A percentile compares a stretch with the other conserved stretches of the same genome.
phyloP scores from a whole-genome alignment of 1,140 invertebrate species.

The Zaprionus vittiger region DNA sequence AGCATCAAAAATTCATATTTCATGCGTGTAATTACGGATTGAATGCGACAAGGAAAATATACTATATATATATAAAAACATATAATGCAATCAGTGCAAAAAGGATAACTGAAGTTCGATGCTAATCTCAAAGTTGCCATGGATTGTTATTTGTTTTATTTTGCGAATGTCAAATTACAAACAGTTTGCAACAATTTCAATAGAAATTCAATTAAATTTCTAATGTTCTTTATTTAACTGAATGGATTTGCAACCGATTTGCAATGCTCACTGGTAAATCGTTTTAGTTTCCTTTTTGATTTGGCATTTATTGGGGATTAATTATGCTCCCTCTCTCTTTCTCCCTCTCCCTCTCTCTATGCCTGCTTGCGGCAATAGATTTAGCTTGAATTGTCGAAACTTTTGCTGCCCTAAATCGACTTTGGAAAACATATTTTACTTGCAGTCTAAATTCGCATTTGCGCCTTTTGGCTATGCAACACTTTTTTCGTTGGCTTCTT shows the following conservation, averaged over 20 bases:
- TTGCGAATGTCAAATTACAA: no score
- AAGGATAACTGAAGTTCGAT: neutral
- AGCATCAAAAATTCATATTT: slow-evolving; percentile 27
- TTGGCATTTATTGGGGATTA: neutral
- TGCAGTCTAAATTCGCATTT: neutral
- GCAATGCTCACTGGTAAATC: neutral
- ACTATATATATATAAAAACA: no score
- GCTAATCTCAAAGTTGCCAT: no score
- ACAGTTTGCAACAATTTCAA: no score
- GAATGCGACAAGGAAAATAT: neutral
- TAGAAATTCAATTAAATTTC: neutral
- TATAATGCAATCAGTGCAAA: neutral
- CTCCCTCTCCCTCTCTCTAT: neutral
- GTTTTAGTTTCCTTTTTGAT: no score
- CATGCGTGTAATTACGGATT: neutral
- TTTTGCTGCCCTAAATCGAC: no score
- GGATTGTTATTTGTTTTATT: neutral
- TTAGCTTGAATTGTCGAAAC: no score
- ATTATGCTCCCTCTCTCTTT: neutral
- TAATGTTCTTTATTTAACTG: neutral
- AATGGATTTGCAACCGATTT: neutral
- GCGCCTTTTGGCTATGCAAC: slow-evolving; percentile 26
- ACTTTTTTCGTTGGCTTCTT: slow-evolving; percentile 8
- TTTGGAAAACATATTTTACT: neutral
- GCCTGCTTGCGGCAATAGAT: no score